Base-by-base conservation (phyloP, 2,113 vertebrate species). In the Apeltes quadracus region DNA sequence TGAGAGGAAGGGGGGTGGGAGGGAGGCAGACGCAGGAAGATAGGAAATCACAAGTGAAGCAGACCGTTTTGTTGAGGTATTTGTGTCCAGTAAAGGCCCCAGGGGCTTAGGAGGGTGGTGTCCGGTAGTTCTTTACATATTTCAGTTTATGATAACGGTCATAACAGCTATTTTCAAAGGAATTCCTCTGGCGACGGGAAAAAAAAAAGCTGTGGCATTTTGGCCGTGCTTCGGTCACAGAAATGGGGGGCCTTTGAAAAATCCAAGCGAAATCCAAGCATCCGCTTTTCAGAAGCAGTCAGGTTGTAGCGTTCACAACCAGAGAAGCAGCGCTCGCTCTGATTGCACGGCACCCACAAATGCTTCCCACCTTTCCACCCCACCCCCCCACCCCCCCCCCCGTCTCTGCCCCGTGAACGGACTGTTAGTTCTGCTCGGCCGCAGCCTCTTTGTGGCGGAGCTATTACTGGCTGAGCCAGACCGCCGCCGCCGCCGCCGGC, bases 341-440 rank as follows among this genome's bases (percentile, higher is more conserved):
- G 53, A 82, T 72, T 51, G 39, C 58, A 43, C 44, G 36, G 48
- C 56, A 78, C 56, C 76, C 54, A 65, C 75, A 84, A 69, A 51
- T 71, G 38, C 46, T 56, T 57, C 78, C 81, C 72, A 85, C 84
- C 79, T 85, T 48, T 74, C 69, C 73, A 81, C 84, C 72, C 64
- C 34, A 3, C 72, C 8, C 6, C 39, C 74, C 57, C 20, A 64
- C 64, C 58, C 70, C 38, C 58, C 82, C 83, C 72, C 64, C 38
- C 72, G 7, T 6, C 44, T 72, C 61, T n/a, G 69, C 67, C 58
- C 70, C 41, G 25, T 89, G 74, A 86, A 89, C 79, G 77, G 68
- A 59, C 75, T 3, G 79, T 91, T 88, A 89, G 88, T 89, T 91
- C 83, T 87, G 86, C 86, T 76, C 79, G 77, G 82, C 84, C 85